Base-by-base conservation (phyloP, 2,888 invertebrate species). In the Trichopoda pennipes region DNA sequence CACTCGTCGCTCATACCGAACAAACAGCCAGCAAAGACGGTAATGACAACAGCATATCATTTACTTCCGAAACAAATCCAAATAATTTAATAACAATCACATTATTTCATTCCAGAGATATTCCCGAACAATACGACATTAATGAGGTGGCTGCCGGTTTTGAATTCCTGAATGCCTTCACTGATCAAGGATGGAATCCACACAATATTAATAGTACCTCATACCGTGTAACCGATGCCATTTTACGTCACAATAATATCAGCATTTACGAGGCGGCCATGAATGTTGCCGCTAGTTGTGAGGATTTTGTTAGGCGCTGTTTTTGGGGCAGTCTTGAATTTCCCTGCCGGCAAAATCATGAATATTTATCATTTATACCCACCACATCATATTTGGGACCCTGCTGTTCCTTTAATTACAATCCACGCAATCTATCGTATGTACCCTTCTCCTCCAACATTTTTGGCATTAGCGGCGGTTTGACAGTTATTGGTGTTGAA, bases 321-420 rank as follows among this genome's bases (percentile, higher is more conserved):
- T 90, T 89, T 64, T 91, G 91, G 91, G 90, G 90, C 42, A 85
- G 84, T 28, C 35, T 66, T 8, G 88, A 89, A 76, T 91, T 91
- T 70, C 85, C 87, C 2, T 91, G 91, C 69, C 88, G 87, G 63
- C 89, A 91, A 80, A 83, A 86, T 14, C 86, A 90, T 74, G 87
- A 89, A 19, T 89, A 89, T 81, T 84, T 91, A 1, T 88, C 89
- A 1, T 91, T 91, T 61, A 88, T 88, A 60, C 86, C 89, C 0
- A 90, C 91, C 0, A 90, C 89, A 0, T 90, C 91, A 0, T 89
- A 85, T 73, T 74, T 89, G 9, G 91, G 91, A 0, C 88, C 90
- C 6, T 91, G 91, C 61, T 91, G 91, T 79, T 91, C 91, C 4
- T 91, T 91, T 42, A 91, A 91, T 81, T 91, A 91, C 61, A 89